Percentiles rank a stretch among this genome's conserved stretches.
phyloP scores from a whole-genome alignment of 2,797 vertebrate species.

The Silurus aristotelis region DNA sequence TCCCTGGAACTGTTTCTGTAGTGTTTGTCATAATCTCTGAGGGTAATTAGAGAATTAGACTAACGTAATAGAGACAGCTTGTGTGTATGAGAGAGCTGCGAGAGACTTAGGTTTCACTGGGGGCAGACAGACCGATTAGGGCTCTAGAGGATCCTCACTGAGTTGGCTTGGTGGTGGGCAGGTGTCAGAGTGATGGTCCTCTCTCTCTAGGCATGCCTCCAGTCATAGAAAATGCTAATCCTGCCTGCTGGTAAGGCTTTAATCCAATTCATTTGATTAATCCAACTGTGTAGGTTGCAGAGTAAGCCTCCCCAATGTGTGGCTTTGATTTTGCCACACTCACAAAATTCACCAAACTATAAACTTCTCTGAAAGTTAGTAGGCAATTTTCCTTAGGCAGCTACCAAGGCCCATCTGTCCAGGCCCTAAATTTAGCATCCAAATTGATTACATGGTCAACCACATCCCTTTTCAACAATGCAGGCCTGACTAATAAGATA shows the following conservation, averaged over 20 bases:
- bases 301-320: conserved; percentile 66
- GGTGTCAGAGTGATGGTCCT: conserved; percentile 48
- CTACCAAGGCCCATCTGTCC: conserved; percentile 45
- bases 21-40: conserved; percentile 21
- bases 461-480: conserved; percentile 32
- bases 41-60: conserved; percentile 40
- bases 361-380: conserved; percentile 45
- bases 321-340: conserved; percentile 26
- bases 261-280: conserved; percentile 68
- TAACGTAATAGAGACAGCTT: conserved; percentile 30
- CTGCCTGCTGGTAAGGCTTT: conserved; percentile 67
- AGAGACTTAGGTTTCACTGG: background rate
- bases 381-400: conserved; percentile 34
- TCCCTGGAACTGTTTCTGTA: conserved; percentile 4
- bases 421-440: conserved; percentile 43
- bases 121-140: conserved; percentile 22
- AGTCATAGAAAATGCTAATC: conserved; percentile 75
- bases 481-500: conserved; percentile 51
- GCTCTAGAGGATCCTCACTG: conserved; percentile 4
- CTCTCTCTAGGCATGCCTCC: conserved; percentile 63
- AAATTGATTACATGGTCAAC: conserved; percentile 27
- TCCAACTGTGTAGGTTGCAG: conserved; percentile 69
- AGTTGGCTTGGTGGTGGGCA: conserved; percentile 45
- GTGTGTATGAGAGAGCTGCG: conserved; percentile 15
- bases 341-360: background rate